Evolutionary conservation across 2,797 vertebrate species (phyloP).

Genomic region (Chrosomus eos): DNA sequence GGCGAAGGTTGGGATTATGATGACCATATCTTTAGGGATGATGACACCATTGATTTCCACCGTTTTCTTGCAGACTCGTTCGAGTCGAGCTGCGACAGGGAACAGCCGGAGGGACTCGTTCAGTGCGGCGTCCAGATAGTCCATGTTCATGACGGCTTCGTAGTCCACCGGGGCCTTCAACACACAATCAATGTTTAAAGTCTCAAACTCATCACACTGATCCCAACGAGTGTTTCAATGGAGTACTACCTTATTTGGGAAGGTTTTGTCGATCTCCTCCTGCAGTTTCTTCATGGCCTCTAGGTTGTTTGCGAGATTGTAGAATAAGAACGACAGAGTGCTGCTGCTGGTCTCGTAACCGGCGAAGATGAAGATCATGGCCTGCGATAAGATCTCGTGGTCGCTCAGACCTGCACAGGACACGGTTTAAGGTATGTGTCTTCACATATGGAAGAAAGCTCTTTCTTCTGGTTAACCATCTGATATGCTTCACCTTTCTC

Average conservation of each 20-base stretch:
- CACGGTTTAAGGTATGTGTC: neutral
- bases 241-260: constrained; percentile 76
- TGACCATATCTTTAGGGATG: constrained; percentile 72
- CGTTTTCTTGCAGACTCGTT: constrained; percentile 78
- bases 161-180: constrained; percentile 72
- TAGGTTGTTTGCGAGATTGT: constrained; percentile 77
- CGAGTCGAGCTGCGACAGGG: constrained; percentile 64
- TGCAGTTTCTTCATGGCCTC: constrained; percentile 77
- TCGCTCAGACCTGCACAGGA: constrained; percentile 77
- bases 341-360: constrained; percentile 81
- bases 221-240: neutral
- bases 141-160: constrained; percentile 76
- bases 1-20: constrained; percentile 70
- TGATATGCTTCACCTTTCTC: constrained; percentile 30
- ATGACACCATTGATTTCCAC: constrained; percentile 74
- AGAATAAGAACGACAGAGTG: constrained; percentile 68
- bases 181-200: neutral
- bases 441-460: neutral
- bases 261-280: constrained; percentile 75
- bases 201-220: neutral
- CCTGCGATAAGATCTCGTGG: constrained; percentile 80
- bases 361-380: constrained; percentile 78
- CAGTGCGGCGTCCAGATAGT: constrained; percentile 78
- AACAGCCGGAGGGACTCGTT: constrained; percentile 76
- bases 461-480: no score